phyloP scores from a whole-genome alignment of 2,113 vertebrate genomes.

The Sylvietta virens region DNA sequence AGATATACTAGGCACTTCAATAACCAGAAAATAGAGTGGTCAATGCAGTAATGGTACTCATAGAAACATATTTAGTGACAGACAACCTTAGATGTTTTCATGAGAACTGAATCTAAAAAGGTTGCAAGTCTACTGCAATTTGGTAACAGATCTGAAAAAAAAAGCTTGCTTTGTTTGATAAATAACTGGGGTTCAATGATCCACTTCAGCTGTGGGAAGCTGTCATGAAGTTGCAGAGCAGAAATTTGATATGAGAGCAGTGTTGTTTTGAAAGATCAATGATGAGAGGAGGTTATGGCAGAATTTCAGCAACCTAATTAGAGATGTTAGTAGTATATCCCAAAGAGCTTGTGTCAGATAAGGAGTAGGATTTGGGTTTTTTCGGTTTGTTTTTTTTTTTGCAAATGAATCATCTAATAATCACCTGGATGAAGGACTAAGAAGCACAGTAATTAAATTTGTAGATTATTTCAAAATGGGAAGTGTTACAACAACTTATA shows the following conservation, averaged over 20 bases:
- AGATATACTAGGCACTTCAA: background rate
- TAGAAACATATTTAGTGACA: background rate
- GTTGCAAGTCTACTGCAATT: background rate
- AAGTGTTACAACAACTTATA: background rate
- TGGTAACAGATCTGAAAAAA: background rate
- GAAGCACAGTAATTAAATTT: background rate
- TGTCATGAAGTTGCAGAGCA: background rate
- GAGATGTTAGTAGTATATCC: background rate
- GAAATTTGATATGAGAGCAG: background rate
- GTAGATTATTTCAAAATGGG: background rate
- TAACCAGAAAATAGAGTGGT: background rate
- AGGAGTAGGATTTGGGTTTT: background rate
- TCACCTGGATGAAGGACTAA: background rate
- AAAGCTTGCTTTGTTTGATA: background rate
- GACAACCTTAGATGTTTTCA: background rate
- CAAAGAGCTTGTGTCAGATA: background rate
- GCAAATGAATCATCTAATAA: background rate
- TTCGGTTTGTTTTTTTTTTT: background rate
- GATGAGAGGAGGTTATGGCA: background rate
- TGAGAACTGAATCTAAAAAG: background rate
- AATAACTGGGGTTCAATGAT: background rate
- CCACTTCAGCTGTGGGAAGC: background rate
- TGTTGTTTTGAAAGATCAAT: conserved; percentile 8
- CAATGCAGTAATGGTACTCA: background rate
- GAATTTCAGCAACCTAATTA: conserved; percentile 24